Evolutionary conservation across 2,888 invertebrate genomes (phyloP), one percentile per base, ranked within the genome.

Genomic region (Atherix ibis): DNA sequence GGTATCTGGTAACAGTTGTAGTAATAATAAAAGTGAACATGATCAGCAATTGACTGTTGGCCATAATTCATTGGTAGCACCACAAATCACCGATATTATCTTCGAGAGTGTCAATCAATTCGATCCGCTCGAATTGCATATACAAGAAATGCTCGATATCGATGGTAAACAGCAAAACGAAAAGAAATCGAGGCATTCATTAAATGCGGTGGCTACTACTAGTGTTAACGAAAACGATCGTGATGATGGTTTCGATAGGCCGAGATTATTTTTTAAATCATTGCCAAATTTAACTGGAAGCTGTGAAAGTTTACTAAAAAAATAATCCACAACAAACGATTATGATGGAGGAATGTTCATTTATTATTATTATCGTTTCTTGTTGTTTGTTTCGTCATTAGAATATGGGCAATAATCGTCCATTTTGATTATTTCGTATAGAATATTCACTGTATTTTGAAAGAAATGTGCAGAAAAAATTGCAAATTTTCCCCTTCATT

Each of bases 231-330:
- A 38, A 25, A 37, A 32, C 18, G 40, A 36, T 24, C 14, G 32
- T 34, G 42, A 40, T 19, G 40, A 43, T 28, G 45, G 47, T 33
- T 47, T 51, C 31, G 50, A 50, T 31, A 50, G 48, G 30, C 46
- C 52, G 37, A 53, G 56, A 31, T 48, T 65, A 40, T 56, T 67
- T 45, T 70, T 69, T 48, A 70, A 70, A 54, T 70, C 70, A 48
- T 68, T 78, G 65, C 77, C 77, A 60, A 76, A 77, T 65, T 65
- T 77, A 62, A 75, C 71, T 59, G 72, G 75, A 49, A 71, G 71
- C 56, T 71, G 70, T 55, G 73, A 73, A 57, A 70, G 67, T 52
- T 64, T 73, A 50, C 65, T 73, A 47, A 67, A 66, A 51, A 65
- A 52, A 44, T 51, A 46, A 48, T n/a, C n/a, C n/a, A n/a, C n/a